Percentiles rank a stretch among this genome's conserved stretches.
Conservation (phyloP, 2,113 vertebrate species). For the Progne subis region DNA sequence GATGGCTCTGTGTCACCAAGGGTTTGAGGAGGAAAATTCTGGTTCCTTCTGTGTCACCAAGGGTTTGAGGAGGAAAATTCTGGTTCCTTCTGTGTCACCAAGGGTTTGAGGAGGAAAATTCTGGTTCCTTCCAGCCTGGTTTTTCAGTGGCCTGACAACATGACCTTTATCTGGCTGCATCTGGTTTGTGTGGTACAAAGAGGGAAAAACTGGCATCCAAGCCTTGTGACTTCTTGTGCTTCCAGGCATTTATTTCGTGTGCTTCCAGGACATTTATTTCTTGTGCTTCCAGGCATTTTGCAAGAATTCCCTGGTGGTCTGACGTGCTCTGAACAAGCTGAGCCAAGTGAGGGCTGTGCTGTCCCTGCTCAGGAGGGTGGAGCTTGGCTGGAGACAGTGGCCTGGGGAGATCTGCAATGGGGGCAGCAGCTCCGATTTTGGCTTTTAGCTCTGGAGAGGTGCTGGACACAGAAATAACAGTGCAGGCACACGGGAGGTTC, state of each 20-base stretch:
- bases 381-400: background rate
- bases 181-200: background rate
- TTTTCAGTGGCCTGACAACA: background rate
- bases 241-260: background rate
- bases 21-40: too few species aligned
- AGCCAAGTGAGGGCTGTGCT: background rate
- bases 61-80: background rate
- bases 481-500: background rate
- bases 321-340: background rate
- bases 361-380: background rate
- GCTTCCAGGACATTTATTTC: background rate
- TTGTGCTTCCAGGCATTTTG: background rate
- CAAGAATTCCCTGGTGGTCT: background rate
- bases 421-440: background rate
- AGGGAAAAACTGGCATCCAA: background rate
- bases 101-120: background rate
- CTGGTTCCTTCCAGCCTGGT: background rate
- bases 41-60: background rate
- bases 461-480: background rate
- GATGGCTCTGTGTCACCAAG: background rate
- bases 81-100: background rate
- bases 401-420: background rate
- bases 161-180: background rate
- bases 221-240: background rate
- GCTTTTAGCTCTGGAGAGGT: background rate